phyloP scores from a whole-genome alignment of 2,888 invertebrate genomes.

The Cecidostiba fungosa region DNA sequence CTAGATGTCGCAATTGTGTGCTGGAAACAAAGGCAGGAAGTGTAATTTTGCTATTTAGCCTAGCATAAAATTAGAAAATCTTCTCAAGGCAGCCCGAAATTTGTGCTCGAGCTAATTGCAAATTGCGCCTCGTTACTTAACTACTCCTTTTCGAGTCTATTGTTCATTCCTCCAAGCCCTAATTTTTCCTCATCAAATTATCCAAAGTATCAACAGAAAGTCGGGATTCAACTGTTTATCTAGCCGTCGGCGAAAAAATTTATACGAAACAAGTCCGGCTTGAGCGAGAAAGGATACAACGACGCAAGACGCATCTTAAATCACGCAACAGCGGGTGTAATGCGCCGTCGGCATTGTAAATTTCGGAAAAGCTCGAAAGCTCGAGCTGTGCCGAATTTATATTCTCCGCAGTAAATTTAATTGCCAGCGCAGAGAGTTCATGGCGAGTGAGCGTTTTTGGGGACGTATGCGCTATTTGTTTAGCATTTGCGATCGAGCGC shows the following conservation, averaged over 20 bases:
- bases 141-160: not conserved
- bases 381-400: constrained; percentile 39
- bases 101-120: not conserved
- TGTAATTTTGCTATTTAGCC: not conserved
- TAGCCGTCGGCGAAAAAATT: not conserved
- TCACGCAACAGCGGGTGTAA: constrained; percentile 35
- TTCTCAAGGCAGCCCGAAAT: not conserved
- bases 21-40: not conserved
- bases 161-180: not conserved
- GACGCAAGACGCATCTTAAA: constrained; percentile 33
- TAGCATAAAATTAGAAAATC: constrained; percentile 1
- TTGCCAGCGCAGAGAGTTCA: not conserved
- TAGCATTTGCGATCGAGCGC: constrained; percentile 51
- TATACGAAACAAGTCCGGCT: not conserved
- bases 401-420: constrained; percentile 51
- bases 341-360: constrained; percentile 43
- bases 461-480: constrained; percentile 35
- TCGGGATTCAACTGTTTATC: not conserved
- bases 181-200: not conserved
- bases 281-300: not conserved
- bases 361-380: constrained; percentile 40
- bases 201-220: not conserved
- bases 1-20: not conserved
- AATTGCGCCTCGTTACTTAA: not conserved
- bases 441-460: constrained; percentile 29